These are phyloP conservation scores for Podocnemis expansa DNA, from an alignment of 2,113 vertebrate species.

Conservation along the genomic window DNA sequence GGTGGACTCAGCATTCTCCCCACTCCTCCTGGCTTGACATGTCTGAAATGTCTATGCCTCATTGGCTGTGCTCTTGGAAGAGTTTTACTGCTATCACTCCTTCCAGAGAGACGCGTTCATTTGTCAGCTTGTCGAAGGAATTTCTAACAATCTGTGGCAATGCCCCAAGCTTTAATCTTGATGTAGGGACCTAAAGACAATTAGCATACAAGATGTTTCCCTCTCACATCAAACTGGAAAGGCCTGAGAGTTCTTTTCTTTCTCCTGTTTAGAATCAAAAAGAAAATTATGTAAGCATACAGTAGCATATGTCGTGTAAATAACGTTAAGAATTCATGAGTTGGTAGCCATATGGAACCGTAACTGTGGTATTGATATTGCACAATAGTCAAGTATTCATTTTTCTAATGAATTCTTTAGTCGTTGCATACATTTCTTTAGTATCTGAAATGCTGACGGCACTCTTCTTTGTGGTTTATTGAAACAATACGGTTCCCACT, in stretches of 20 bases:
- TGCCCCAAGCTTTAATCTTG: conserved; percentile 55
- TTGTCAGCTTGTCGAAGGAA: conserved; percentile 66
- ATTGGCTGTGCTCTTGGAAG: conserved; percentile 42
- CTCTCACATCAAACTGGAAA: conserved; percentile 24
- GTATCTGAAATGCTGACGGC: conserved; percentile 44
- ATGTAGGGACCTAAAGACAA: conserved; percentile 63
- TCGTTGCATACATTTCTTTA: conserved; percentile 7
- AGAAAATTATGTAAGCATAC: neutral
- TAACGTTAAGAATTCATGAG: neutral
- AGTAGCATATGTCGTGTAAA: neutral
- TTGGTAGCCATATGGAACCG: neutral
- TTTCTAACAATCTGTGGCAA: conserved; percentile 59
- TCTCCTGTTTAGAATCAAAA: neutral
- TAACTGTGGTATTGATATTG: neutral
- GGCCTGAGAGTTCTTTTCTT: conserved; percentile 11
- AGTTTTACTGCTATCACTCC: conserved; percentile 56
- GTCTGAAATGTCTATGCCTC: conserved; percentile 61
- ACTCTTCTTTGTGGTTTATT: conserved; percentile 44
- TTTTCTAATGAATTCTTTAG: conserved; percentile 28
- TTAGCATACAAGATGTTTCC: conserved; percentile 65
- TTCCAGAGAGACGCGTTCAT: conserved; percentile 64
- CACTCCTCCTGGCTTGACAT: conserved; percentile 48
- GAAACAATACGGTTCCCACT: conserved; percentile 39
- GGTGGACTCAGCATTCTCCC: conserved; percentile 49
- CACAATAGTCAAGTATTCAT: neutral